Evolutionary conservation across 2,113 vertebrate genomes (phyloP), one percentile per base, ranked within the genome.

Genomic region (Neogale vison): DNA sequence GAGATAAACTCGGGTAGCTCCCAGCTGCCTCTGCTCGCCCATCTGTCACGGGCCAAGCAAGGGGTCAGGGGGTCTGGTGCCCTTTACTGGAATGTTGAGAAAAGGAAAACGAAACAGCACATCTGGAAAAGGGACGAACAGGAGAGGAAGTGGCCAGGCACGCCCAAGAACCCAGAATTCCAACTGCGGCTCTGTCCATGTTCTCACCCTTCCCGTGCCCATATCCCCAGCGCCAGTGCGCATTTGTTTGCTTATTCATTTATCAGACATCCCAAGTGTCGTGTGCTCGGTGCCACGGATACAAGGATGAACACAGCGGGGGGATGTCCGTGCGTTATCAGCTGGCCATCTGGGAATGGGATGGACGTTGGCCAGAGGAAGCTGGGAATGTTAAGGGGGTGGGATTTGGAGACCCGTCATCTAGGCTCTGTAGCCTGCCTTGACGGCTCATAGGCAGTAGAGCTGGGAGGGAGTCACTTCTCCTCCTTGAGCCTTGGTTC

Each of bases 31-130:
- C 29, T 3, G n/a, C 39, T 50, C 4, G 0, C 88, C 92, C 84
- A 63, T 94, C 92, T 96, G 87, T 97, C 95, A 95, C 80, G 20
- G 47, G 4, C 91, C 12, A 9, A 76, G 82, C 90, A 31, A 52
- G 74, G 93, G 96, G 87, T 94, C 93, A 39, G 47, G 1, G 61
- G 29, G n/a, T 61, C 95, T 45, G 52, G 7, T 20, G 82, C 61
- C 85, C 88, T 95, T 74, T 36, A 0, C 57, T 93, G 94, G 86
- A 93, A 92, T 72, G 57, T 61, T n/a, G 50, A 94, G 76, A 79
- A 55, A 59, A 87, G 86, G 20, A 81, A 61, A 61, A 59, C 69
- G 80, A 87, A 59, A 52, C 69, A 31, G 21, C 1, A 0, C 18
- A 59, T 65, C 42, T 85, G 82, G 79, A 42, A 92, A 50, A 63